These are phyloP conservation scores for Leucophenga varia DNA, from an alignment of 1,140 invertebrate species.

Conservation along the genomic window DNA sequence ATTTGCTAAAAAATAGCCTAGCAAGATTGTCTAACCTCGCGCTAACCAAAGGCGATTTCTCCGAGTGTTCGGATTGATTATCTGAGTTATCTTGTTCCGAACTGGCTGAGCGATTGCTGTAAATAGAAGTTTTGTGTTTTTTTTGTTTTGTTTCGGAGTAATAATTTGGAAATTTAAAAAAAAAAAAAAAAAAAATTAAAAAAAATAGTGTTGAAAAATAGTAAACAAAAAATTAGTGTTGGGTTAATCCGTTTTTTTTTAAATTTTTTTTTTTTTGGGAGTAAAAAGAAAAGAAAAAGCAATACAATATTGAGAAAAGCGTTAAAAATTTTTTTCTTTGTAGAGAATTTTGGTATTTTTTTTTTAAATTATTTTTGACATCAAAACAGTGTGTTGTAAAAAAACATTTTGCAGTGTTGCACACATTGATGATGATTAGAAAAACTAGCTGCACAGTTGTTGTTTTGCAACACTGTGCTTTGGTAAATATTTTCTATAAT, in stretches of 20 bases:
- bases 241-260: constrained; percentile 9
- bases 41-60: constrained; percentile 62
- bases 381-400: too few species aligned
- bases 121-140: constrained; percentile 36
- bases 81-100: constrained; percentile 60
- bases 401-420: not conserved
- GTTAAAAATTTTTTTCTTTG: constrained; percentile 9
- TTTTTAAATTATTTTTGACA: not conserved
- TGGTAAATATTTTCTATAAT: not conserved
- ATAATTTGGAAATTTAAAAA: constrained; percentile 7
- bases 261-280: constrained; percentile 2
- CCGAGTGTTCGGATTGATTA: constrained; percentile 57
- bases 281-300: not conserved
- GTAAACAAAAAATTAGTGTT: constrained; percentile 14
- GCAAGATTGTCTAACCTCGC: constrained; percentile 66
- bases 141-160: constrained; percentile 1
- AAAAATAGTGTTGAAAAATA: constrained; percentile 18
- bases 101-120: constrained; percentile 62
- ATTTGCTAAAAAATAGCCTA: constrained; percentile 65
- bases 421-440: too few species aligned
- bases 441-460: too few species aligned
- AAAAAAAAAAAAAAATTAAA: constrained; percentile 14
- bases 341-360: not conserved
- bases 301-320: not conserved
- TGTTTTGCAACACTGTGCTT: not conserved